Percentiles rank a stretch among this genome's conserved stretches.
phyloP scores from a whole-genome alignment of 1,140 invertebrate genomes.

The Euura saliciscinereae region DNA sequence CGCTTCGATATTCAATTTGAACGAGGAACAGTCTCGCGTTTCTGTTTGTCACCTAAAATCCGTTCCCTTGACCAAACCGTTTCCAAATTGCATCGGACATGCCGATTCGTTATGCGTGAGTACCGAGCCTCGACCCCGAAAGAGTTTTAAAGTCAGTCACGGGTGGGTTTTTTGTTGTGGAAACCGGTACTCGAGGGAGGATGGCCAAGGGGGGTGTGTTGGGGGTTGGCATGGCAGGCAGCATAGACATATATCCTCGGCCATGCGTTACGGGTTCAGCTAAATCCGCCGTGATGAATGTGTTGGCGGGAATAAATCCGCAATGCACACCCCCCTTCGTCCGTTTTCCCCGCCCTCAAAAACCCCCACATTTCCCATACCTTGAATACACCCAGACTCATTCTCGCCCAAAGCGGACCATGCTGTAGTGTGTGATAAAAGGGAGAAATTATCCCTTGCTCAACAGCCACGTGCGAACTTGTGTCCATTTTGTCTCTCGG shows the following conservation, averaged over 20 bases:
- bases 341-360: conserved; percentile 30
- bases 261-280: conserved; percentile 63
- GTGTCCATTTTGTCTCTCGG: conserved; percentile 38
- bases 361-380: conserved; percentile 35
- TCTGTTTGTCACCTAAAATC: neutral
- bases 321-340: conserved; percentile 57
- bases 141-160: conserved; percentile 1
- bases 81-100: neutral
- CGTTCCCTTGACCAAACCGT: neutral
- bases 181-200: neutral
- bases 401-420: too few species aligned
- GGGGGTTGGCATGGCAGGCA: conserved; percentile 36
- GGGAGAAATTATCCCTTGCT: conserved; percentile 19
- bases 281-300: conserved; percentile 64
- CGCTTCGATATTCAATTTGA: too few species aligned
- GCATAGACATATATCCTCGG: conserved; percentile 60
- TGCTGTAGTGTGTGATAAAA: neutral
- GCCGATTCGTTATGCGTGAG: conserved; percentile 1
- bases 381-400: conserved; percentile 14
- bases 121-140: neutral
- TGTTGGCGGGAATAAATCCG: conserved; percentile 63
- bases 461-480: conserved; percentile 40
- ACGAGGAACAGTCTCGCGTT: neutral
- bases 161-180: neutral
- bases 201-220: neutral